Evolutionary conservation across 30 jellyfish, hydroid and myxozoan genomes (phyloP), one percentile per base, ranked within the genome.

Genomic region (Sanderia malayensis): DNA sequence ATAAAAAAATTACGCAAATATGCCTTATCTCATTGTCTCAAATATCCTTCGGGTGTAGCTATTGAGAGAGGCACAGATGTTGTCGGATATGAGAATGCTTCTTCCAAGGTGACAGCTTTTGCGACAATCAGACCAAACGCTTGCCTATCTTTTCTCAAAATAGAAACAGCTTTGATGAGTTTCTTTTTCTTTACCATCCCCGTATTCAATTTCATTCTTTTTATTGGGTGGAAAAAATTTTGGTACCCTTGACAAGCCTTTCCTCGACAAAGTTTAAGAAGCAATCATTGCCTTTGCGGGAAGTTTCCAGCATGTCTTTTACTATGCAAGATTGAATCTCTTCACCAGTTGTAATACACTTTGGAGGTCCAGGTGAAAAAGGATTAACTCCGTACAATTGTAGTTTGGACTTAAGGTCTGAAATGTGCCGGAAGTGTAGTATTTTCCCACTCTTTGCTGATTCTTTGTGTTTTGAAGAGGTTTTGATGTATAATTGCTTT

Each of bases 111-210:
- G 52, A 37, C 52, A 37, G 52, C 52, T 37, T 37, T 37, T 37
- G 52, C 52, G 52, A 37, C 52, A 37, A 37, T 37, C 52, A 37
- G 52, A 37, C 52, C 52, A 37, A 37, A 37, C 52, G 52, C 52
- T 37, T 37, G 52, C 52, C 52, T 37, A 37, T 37, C 52, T 37
- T 37, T 13, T 13, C 13, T 37, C 52, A 37, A 37, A 37, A 37
- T 37, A 37, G 52, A 37, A 37, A 37, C 52, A 37, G 52, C 52
- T 37, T 37, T 37, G 52, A 37, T 37, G 13, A 13, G 52, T 37
- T 37, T 37, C 52, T 37, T 37, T 37, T 37, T 37, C 52, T 37
- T 37, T 37, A 37, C 52, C 6, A 37, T 37, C 6, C 52, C 52
- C 52, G 52, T 37, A 37, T 37, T 37, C 52, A 37, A 37, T 37